phyloP scores from a whole-genome alignment of 1,140 invertebrate species.

The Drosophila saltans region DNA sequence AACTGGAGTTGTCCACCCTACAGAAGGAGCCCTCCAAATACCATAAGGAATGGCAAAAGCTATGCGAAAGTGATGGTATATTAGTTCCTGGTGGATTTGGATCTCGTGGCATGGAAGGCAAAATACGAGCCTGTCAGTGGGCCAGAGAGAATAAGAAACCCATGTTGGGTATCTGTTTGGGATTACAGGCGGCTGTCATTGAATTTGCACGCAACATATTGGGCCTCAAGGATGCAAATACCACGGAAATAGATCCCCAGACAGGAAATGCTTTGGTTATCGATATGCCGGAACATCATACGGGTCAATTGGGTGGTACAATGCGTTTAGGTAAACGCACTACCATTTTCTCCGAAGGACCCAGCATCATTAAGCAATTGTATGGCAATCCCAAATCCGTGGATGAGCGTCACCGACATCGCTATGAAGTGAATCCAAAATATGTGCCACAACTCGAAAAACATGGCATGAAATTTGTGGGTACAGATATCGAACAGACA shows the following conservation, averaged over 20 bases:
- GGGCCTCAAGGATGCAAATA: conserved; percentile 90
- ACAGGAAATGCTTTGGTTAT: conserved; percentile 93
- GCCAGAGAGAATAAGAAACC: conserved; percentile 95
- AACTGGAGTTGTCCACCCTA: conserved; percentile 91
- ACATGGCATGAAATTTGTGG: conserved; percentile 95
- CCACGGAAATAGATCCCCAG: conserved; percentile 92
- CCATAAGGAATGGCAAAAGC: conserved; percentile 96
- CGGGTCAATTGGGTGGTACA: conserved; percentile 96
- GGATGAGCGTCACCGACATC: conserved; percentile 98
- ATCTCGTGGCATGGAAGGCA: conserved; percentile 97
- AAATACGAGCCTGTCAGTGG: conserved; percentile 96
- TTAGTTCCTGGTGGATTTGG: conserved; percentile 99
- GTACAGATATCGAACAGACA: conserved; percentile 88
- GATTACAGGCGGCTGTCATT: conserved; percentile 98
- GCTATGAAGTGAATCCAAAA: conserved; percentile 97
- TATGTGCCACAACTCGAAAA: conserved; percentile 91
- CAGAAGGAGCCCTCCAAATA: conserved; percentile 91
- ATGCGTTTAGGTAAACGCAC: conserved; percentile 97
- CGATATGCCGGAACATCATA: conserved; percentile 99
- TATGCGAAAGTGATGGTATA: conserved; percentile 96
- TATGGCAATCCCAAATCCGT: conserved; percentile 93
- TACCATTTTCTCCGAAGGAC: conserved; percentile 89
- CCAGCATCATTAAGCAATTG: conserved; percentile 88
- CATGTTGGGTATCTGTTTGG: conserved; percentile 97
- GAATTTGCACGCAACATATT: conserved; percentile 97